Evolutionary conservation across 2,113 vertebrate species (phyloP).

Genomic region (Calonectris borealis): DNA sequence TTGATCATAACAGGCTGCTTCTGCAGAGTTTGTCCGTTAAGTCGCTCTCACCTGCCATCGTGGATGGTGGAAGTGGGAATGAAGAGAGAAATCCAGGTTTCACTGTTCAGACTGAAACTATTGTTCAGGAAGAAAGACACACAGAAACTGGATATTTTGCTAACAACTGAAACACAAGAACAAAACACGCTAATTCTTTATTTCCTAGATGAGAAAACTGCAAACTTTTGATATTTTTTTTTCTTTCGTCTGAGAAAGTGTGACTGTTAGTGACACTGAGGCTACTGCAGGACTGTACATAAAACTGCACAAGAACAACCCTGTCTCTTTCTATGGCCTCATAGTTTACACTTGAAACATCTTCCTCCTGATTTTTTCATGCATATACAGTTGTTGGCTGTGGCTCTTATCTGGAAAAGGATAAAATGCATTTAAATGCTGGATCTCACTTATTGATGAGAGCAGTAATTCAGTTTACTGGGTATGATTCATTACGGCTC

Average conservation of each 20-base stretch:
- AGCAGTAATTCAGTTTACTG: slow-evolving; percentile 54
- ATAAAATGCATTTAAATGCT: slow-evolving; percentile 27
- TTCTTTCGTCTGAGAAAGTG: not conserved
- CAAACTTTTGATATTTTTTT: not conserved
- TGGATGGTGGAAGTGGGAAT: not conserved
- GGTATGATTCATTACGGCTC: slow-evolving; percentile 48
- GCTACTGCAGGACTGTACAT: not conserved
- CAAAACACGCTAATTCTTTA: not conserved
- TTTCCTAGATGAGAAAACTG: not conserved
- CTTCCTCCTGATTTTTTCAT: slow-evolving; percentile 11
- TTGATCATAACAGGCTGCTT: not conserved
- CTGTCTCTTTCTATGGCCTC: not conserved
- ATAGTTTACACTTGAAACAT: not conserved
- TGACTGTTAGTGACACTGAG: not conserved
- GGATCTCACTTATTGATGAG: slow-evolving; percentile 15
- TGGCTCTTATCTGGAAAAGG: not conserved
- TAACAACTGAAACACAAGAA: not conserved
- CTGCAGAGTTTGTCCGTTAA: not conserved
- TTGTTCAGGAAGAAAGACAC: not conserved
- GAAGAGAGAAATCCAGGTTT: not conserved
- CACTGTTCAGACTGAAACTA: not conserved
- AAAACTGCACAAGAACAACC: not conserved
- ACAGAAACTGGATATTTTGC: not conserved
- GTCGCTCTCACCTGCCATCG: not conserved
- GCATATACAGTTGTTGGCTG: not conserved